Evolutionary conservation across 2,797 vertebrate species (phyloP), one percentile per base, ranked within the genome.

Genomic region (Galaxias olidus): DNA sequence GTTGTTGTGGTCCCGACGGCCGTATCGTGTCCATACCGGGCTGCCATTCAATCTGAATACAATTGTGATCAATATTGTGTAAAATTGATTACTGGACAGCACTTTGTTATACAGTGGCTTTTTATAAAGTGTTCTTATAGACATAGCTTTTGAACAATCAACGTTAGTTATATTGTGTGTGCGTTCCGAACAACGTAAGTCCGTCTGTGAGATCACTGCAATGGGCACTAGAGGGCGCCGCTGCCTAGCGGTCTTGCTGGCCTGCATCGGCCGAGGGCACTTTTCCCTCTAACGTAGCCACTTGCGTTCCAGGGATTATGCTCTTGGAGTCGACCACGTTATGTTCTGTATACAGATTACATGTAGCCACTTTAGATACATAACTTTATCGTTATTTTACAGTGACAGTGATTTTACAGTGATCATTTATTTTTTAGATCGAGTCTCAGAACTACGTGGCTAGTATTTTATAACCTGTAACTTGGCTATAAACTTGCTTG

Each of bases 151-250:
- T 46, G 56, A 72, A 46, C 44, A 14, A 46, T 61, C 13, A 14
- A 19, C 11, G 12, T 17, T 14, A 52, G 61, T 72, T 40, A 68
- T 6, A 45, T 13, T 66, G 30, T 3, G 5, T 55, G 44, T 63
- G 9, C 12, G 30, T 49, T 66, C 13, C 42, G 4, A 59, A 79
- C 72, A 72, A 75, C 77, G 75, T 68, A 6, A 42, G 56, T 63
- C 20, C 20, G 1, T 55, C 20, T 55, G 12, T 60, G 40, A 72
- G 72, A 61, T 74, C 53, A 45, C 14, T 4, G 67, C 54, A 43
- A 14, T 0, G 42, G 66, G 14, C 78, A 79, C 76, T 56, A 81
- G 79, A 68, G 71, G 75, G 76, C 61, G 47, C 53, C 12, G 14
- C 20, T 12, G 14, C 11, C 3, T 1, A 44, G 48, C 48, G 52